Evolutionary conservation across 1,140 invertebrate species (phyloP), one percentile per base, ranked within the genome.

Genomic region (Eueides isabella): DNA sequence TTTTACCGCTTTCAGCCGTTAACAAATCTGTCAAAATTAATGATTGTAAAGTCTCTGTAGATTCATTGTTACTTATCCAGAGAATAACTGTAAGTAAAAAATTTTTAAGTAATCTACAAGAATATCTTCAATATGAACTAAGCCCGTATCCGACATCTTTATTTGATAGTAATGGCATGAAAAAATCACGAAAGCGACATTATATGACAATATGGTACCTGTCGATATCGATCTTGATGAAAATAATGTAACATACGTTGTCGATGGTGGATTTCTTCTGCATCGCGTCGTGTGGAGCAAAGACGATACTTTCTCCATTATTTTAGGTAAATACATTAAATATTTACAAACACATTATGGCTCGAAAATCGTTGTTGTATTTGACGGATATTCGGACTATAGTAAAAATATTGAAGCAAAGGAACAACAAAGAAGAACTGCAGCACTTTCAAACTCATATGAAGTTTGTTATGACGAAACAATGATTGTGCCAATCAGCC

Each of bases 41-140:
- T 71, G 76, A 89, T 75, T 71, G 77, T 68, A 84, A 79, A 75
- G 78, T 91, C 64, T 14, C 82, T 44, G 55, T 93, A 28, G 83
- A 90, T 77, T 87, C 87, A 78, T 61, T 89, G 29, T 76, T 89
- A 77, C 78, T 91, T 4, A 91, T 92, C 77, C 87, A 91, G 72
- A 76, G 88, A 77, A 91, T 92, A 72, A 81, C 65, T 75, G 77
- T 75, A 35, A 81, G 64, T 41, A 88, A 91, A 77, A 55, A 87
- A 80, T 81, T 77, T 77, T 77, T 88, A 78, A 83, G 74, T 70
- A 76, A 90, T 76, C 33, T 89, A 61, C 33, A 84, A 72, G 71
- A 87, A 82, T 87, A 88, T 79, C 74, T 91, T 75, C 74, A 84
- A 69, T 90, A 88, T 85, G 87, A 93, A 85, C 48, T 92, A 61